Conservation (phyloP, 2,797 vertebrate genomes). For the Rousettus madagascariensis region DNA sequence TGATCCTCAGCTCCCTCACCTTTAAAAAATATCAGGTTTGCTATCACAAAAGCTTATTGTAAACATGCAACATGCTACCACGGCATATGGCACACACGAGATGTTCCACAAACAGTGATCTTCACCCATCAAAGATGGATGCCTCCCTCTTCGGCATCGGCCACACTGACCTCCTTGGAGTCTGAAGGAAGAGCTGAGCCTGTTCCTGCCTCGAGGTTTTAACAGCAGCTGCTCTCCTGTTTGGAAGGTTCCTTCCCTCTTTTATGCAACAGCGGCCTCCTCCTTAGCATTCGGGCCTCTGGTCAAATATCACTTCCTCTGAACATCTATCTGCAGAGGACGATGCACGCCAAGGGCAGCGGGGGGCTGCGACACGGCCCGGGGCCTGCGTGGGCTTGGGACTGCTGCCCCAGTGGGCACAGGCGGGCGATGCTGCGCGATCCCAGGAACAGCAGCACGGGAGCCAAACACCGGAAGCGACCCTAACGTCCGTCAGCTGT, state of each 20-base stretch:
- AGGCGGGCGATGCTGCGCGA: background rate
- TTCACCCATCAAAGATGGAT: background rate
- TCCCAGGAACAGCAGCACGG: background rate
- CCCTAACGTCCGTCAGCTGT: background rate
- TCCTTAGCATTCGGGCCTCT: background rate
- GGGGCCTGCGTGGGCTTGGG: background rate
- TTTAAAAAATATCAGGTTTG: background rate
- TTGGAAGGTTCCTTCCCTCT: background rate
- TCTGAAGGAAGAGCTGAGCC: background rate
- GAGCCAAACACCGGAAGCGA: background rate
- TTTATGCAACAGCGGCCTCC: background rate
- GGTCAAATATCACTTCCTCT: background rate
- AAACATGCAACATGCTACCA: background rate
- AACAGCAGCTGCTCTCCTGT: background rate
- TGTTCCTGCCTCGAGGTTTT: background rate
- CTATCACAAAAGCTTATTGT: background rate
- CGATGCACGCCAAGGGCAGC: background rate
- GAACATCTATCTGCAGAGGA: background rate
- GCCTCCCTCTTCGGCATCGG: background rate
- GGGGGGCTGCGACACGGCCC: too few relatives aligned
- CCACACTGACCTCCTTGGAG: background rate
- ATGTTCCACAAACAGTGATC: background rate
- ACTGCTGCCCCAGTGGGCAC: background rate
- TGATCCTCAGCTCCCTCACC: background rate
- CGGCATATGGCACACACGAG: background rate